Percentiles rank a stretch among this genome's conserved stretches.
Evolutionary conservation across 2,888 invertebrate genomes (phyloP).

Genomic region (Boloria selene): DNA sequence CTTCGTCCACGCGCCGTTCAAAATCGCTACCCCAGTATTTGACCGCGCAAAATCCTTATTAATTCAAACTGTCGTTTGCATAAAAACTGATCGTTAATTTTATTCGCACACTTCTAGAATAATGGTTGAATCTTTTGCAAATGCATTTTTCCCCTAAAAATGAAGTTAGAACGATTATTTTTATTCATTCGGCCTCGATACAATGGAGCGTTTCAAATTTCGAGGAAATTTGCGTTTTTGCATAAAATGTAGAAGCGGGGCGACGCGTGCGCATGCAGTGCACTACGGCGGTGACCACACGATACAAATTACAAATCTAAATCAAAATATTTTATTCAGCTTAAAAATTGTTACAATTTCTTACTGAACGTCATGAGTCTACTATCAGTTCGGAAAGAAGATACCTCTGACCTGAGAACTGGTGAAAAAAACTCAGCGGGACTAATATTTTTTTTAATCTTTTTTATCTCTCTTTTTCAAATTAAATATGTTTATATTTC

Average conservation of each 20-base stretch:
- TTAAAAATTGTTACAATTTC: too few species aligned
- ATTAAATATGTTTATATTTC: not conserved
- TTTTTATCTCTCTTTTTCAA: too few species aligned
- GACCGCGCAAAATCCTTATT: conserved; percentile 67
- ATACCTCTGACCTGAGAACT: too few species aligned
- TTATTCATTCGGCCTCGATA: conserved; percentile 65
- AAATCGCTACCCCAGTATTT: conserved; percentile 55
- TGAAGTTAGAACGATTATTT: conserved; percentile 72
- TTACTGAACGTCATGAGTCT: too few species aligned
- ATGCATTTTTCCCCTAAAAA: conserved; percentile 71
- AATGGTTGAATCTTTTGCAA: conserved; percentile 55
- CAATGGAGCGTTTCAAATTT: conserved; percentile 82
- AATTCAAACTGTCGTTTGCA: conserved; percentile 68
- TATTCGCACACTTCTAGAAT: conserved; percentile 61
- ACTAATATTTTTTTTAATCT: too few species aligned
- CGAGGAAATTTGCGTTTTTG: conserved; percentile 82
- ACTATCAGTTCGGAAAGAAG: too few species aligned
- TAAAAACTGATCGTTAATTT: conserved; percentile 75
- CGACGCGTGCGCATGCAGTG: conserved; percentile 65
- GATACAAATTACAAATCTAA: too few species aligned
- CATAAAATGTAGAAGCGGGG: conserved; percentile 70
- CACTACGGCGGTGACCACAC: conserved; percentile 48
- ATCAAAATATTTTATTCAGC: too few species aligned
- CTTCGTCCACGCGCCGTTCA: conserved; percentile 40
- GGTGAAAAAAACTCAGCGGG: too few species aligned